These are phyloP conservation scores for Gavialis gangeticus DNA, from an alignment of 2,113 vertebrate species.

Conservation along the genomic window DNA sequence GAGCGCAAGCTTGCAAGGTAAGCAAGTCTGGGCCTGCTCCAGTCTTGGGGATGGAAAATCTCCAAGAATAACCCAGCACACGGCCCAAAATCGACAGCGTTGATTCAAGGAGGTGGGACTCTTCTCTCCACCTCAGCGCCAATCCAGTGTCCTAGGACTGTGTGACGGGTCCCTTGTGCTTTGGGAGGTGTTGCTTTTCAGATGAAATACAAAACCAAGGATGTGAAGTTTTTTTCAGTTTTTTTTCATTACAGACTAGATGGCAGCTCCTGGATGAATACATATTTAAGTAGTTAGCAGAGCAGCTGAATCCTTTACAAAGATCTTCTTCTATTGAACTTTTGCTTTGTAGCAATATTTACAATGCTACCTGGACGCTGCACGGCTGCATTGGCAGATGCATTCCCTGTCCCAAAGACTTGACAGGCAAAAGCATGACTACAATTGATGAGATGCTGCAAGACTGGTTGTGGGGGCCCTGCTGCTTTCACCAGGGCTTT, in stretches of 20 bases:
- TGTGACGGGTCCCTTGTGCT: not conserved
- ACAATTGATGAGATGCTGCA: not conserved
- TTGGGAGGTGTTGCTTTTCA: not conserved
- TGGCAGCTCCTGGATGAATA: not conserved
- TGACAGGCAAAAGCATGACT: not conserved
- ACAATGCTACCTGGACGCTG: fast-evolving
- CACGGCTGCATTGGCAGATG: fast-evolving
- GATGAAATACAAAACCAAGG: not conserved
- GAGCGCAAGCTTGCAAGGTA: not conserved
- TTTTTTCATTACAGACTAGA: not conserved
- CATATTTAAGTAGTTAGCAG: not conserved
- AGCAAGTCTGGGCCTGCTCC: not conserved
- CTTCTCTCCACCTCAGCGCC: not conserved
- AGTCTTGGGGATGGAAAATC: not conserved
- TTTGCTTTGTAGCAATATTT: not conserved
- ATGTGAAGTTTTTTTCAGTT: not conserved
- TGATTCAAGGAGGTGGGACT: not conserved
- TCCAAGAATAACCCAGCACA: not conserved
- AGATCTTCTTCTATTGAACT: not conserved
- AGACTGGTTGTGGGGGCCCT: too few species aligned
- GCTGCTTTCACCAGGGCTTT: too few species aligned
- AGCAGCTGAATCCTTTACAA: not conserved
- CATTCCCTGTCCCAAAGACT: not conserved
- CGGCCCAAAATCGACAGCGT: not conserved
- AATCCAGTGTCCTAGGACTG: not conserved